Evolutionary conservation across 2,888 invertebrate genomes (phyloP).

Genomic region (Masnerella sp.): DNA sequence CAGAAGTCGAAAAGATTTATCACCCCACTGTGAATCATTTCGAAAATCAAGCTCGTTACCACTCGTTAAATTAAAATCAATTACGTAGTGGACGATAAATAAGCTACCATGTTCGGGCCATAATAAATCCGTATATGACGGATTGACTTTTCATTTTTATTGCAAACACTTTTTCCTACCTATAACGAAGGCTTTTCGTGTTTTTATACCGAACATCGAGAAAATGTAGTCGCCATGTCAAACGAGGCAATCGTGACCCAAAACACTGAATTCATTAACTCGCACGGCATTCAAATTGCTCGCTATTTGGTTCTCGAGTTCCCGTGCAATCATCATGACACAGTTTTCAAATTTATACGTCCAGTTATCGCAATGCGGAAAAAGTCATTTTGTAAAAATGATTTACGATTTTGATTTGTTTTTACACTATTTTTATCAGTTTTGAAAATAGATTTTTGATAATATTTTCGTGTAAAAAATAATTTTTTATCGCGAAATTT

Average conservation of each 20-base stretch:
- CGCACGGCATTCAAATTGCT: slow-evolving; percentile 29
- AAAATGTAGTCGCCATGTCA: slow-evolving; percentile 19
- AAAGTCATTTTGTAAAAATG: not conserved
- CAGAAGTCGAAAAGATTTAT: too few relatives aligned
- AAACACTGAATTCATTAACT: slow-evolving; percentile 38
- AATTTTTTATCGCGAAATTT: too few relatives aligned
- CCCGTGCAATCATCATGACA: slow-evolving; percentile 45
- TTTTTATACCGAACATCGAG: not conserved
- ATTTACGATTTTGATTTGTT: too few relatives aligned
- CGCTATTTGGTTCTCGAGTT: slow-evolving; percentile 34
- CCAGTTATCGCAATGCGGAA: slow-evolving; percentile 12
- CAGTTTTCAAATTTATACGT: slow-evolving; percentile 42
- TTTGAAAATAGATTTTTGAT: too few relatives aligned
- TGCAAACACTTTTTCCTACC: not conserved
- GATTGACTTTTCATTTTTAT: slow-evolving; percentile 26
- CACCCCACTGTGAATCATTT: too few relatives aligned
- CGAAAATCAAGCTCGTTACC: not conserved
- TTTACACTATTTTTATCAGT: too few relatives aligned
- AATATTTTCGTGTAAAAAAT: too few relatives aligned
- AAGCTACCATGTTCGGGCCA: slow-evolving; percentile 10
- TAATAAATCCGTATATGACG: slow-evolving; percentile 31
- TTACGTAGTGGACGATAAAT: slow-evolving; percentile 21
- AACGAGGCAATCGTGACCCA: slow-evolving; percentile 30
- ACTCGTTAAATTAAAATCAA: slow-evolving; percentile 16
- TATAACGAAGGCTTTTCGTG: not conserved